Evolutionary conservation across 2,888 invertebrate genomes (phyloP).

Genomic region (Callinectes sapidus): DNA sequence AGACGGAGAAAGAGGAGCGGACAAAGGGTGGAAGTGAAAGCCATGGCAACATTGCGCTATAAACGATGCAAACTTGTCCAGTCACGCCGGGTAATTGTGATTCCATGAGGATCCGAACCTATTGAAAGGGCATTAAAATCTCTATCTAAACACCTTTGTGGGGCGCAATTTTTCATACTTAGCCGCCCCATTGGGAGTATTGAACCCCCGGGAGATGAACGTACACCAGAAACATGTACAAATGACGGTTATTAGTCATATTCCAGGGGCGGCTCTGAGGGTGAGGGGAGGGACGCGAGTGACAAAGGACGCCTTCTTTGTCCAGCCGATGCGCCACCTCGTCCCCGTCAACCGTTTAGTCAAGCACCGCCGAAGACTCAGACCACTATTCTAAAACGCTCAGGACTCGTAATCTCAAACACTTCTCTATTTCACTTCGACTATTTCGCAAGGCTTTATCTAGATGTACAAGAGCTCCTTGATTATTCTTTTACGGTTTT

Average conservation of each 20-base stretch:
- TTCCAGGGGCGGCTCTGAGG: constrained; percentile 27
- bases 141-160: constrained; percentile 69
- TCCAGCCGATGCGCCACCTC: background rate
- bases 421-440: too few species aligned
- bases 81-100: constrained; percentile 68
- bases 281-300: background rate
- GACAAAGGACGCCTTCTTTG: constrained; percentile 22
- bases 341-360: constrained; percentile 5
- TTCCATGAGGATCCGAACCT: constrained; percentile 69
- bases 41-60: constrained; percentile 51
- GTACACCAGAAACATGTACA: constrained; percentile 58
- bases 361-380: background rate
- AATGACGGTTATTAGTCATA: constrained; percentile 62
- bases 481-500: too few species aligned
- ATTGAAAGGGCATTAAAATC: constrained; percentile 69
- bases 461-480: too few species aligned
- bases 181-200: constrained; percentile 65
- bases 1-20: background rate
- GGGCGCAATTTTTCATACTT: constrained; percentile 64
- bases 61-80: constrained; percentile 61
- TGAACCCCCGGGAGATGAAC: constrained; percentile 38
- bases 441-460: too few species aligned
- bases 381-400: too few species aligned
- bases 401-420: too few species aligned
- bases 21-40: constrained; percentile 17